A percentile compares a stretch with the other conserved stretches of the same genome.
Conservation (phyloP, 2,113 vertebrate genomes). For the Xyliphius kryptos region DNA sequence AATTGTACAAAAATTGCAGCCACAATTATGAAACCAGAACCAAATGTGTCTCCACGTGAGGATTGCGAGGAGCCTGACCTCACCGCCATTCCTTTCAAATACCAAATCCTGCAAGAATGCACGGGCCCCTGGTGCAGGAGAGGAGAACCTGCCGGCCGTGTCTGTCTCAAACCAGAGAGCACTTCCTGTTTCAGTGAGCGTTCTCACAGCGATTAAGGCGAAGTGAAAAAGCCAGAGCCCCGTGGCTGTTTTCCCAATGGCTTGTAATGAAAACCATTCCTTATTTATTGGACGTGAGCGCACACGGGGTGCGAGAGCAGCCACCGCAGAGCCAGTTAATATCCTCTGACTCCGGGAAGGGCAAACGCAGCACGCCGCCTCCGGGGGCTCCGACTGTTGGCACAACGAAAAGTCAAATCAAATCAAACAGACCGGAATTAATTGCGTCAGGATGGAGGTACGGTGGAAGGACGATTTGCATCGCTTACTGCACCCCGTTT, state of each 20-base stretch:
- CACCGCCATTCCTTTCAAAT: constrained; percentile 14
- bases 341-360: constrained; percentile 39
- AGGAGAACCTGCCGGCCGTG: background rate
- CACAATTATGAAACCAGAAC: constrained; percentile 16
- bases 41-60: constrained; percentile 3
- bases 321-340: constrained; percentile 40
- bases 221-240: constrained; percentile 50
- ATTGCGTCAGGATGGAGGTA: constrained; percentile 50
- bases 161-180: too few relatives aligned
- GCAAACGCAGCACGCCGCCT: constrained; percentile 40
- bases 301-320: constrained; percentile 40
- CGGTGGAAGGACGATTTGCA: constrained; percentile 7
- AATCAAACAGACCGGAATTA: constrained; percentile 60
- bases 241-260: constrained; percentile 49
- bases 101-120: too few relatives aligned
- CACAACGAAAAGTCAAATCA: constrained; percentile 49
- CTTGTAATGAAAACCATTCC: constrained; percentile 61
- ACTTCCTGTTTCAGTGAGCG: constrained; percentile 42
- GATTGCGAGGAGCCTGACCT: constrained; percentile 4
- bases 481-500: too few relatives aligned
- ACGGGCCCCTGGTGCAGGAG: too few relatives aligned
- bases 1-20: constrained; percentile 8
- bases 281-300: constrained; percentile 62
- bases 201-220: constrained; percentile 57
- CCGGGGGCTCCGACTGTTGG: constrained; percentile 43